Conservation (phyloP, 2,797 vertebrate species). For the Pipistrellus nathusii region DNA sequence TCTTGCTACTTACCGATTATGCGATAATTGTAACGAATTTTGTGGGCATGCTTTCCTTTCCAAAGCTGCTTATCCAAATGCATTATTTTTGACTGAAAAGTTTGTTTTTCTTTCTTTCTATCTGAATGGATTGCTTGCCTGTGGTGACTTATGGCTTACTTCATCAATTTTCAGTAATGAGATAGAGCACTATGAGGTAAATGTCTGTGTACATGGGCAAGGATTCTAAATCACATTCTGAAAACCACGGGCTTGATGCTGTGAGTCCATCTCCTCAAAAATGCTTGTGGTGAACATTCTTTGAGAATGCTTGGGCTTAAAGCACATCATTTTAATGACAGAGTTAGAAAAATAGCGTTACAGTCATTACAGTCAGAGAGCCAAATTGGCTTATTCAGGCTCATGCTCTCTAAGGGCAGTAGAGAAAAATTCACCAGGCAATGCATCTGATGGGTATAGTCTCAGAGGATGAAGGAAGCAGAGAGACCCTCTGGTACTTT, state of each 20-base stretch:
- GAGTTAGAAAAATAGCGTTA: conserved; percentile 64
- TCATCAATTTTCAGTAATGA: conserved; percentile 76
- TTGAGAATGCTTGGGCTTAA: conserved; percentile 71
- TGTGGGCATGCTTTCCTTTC: conserved; percentile 28
- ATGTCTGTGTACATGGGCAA: conserved; percentile 19
- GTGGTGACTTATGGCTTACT: conserved; percentile 62
- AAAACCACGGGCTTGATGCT: conserved; percentile 23
- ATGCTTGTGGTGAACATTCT: conserved; percentile 63
- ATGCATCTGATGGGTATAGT: not conserved
- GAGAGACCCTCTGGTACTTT: not conserved
- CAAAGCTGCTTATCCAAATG: conserved; percentile 11
- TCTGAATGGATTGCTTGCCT: conserved; percentile 61
- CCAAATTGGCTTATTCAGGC: conserved; percentile 40
- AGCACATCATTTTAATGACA: conserved; percentile 33
- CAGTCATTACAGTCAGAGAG: conserved; percentile 42
- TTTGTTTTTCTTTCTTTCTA: conserved; percentile 57
- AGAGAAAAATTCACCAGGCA: not conserved
- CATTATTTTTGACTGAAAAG: conserved; percentile 51
- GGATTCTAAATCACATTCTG: conserved; percentile 71
- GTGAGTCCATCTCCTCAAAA: conserved; percentile 56
- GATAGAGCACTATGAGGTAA: conserved; percentile 69
- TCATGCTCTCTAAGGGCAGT: not conserved
- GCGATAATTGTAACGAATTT: conserved; percentile 30
- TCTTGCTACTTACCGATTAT: conserved; percentile 16
- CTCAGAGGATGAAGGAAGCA: not conserved